phyloP scores from a whole-genome alignment of 64 coral and sea anemone species.

The Hydrozoanthus tunicans region DNA sequence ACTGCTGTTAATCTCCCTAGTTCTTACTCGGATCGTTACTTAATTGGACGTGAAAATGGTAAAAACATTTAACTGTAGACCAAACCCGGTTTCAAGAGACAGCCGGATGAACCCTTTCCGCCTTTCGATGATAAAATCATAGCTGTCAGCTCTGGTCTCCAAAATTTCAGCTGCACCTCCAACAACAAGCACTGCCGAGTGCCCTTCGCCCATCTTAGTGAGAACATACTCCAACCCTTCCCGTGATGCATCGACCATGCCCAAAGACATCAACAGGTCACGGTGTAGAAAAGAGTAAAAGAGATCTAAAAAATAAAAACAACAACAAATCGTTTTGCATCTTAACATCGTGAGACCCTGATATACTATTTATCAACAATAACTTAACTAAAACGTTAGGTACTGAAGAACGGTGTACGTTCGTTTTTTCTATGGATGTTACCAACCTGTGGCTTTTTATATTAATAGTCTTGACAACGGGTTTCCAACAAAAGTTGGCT shows the following conservation, averaged over 20 bases:
- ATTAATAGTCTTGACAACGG: too few relatives aligned
- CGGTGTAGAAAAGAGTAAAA: background rate
- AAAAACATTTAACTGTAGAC: background rate
- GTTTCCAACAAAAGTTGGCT: too few relatives aligned
- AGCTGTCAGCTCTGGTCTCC: slow-evolving; percentile 15
- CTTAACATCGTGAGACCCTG: too few relatives aligned
- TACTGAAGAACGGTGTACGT: too few relatives aligned
- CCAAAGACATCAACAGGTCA: slow-evolving; percentile 40
- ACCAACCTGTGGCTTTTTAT: too few relatives aligned
- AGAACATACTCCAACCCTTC: slow-evolving; percentile 42
- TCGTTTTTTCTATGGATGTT: too few relatives aligned
- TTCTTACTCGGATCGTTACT: too few relatives aligned
- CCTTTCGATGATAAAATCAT: slow-evolving; percentile 36
- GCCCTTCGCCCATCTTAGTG: slow-evolving; percentile 47
- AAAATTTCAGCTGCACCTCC: slow-evolving; percentile 28
- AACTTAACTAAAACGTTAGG: too few relatives aligned
- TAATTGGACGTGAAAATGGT: background rate
- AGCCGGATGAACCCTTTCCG: slow-evolving; percentile 49
- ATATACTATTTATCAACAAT: too few relatives aligned
- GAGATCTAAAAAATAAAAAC: background rate
- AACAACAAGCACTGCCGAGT: slow-evolving; percentile 37
- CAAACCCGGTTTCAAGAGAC: slow-evolving; percentile 42
- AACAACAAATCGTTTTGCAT: too few relatives aligned
- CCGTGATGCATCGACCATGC: slow-evolving; percentile 12
- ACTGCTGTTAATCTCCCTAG: too few relatives aligned